Evolutionary conservation across 2,113 vertebrate genomes (phyloP), one percentile per base, ranked within the genome.

Genomic region (Rhipidura dahli): DNA sequence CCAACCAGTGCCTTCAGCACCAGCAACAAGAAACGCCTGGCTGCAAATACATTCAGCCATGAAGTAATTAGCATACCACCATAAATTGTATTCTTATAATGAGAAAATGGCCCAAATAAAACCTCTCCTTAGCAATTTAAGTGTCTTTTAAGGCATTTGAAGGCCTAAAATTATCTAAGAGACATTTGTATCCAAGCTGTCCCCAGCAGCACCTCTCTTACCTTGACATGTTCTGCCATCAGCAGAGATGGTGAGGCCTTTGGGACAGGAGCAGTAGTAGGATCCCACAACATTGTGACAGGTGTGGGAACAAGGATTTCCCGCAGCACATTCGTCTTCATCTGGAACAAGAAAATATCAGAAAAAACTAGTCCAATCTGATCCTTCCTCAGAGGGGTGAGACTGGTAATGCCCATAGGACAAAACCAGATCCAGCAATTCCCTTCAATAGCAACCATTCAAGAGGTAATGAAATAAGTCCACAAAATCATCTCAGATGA

Each of bases 171-270:
- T 31, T 42, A 23, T 19, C 15, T 27, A 33, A 63, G 4, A 39
- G 47, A 3, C 4, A 40, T 65, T 64, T 66, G 40, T 21, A 45
- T 21, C 39, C 72, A 59, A 5, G 14, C 40, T 20, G 19, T 12
- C 26, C 56, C 19, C 15, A 63, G 42, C 83, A 49, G 22, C 9
- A 10, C 31, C 13, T 28, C 4, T 24, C 90, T 70, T 98, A 99
- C 99, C 99, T 96, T 99, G 99, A 53, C 99, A 99, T 0, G 98
- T 98, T 93, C 98, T 98, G 54, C 99, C 99, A 30, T 99, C 99
- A 0, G 98, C 99, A 57, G 99, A 98, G 71, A 99, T 99, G 22
- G 98, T 98, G 83, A 99, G 98, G 50, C 99, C 99, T 47, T 96
- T 90, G 0, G 98, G 99, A 90, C 99, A 99, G 71, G 99, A 99